phyloP scores from a whole-genome alignment of 2,113 vertebrate genomes.

The Ramphastos sulfuratus region DNA sequence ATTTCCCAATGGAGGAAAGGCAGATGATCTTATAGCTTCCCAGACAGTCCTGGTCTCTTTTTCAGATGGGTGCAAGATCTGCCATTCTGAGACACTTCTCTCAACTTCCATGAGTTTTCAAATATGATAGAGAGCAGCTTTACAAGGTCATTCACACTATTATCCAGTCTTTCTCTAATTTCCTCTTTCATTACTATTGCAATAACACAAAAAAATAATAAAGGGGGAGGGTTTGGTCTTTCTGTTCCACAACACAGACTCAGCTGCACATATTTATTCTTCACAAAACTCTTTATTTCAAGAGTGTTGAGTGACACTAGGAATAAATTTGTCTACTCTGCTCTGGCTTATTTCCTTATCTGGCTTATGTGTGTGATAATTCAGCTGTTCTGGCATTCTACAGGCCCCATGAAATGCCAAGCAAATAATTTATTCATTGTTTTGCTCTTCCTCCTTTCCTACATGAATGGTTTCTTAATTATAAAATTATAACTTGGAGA shows the following conservation, averaged over 20 bases:
- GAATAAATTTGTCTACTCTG: neutral
- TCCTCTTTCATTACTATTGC: neutral
- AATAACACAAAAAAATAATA: neutral
- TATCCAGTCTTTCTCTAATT: neutral
- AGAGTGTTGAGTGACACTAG: neutral
- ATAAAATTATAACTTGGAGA: neutral
- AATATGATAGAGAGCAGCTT: accelerated
- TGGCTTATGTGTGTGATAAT: neutral
- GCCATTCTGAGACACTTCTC: neutral
- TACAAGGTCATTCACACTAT: neutral
- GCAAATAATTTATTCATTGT: constrained; percentile 57
- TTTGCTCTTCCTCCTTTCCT: neutral
- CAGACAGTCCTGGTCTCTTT: neutral
- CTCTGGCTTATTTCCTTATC: neutral
- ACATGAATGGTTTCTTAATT: neutral
- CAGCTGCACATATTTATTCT: neutral
- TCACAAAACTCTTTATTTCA: neutral
- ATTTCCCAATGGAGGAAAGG: neutral
- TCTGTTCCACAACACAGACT: neutral
- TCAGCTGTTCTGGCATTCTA: constrained; percentile 9
- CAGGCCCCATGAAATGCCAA: neutral
- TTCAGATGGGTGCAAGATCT: neutral
- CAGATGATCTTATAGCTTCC: neutral
- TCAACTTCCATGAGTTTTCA: neutral
- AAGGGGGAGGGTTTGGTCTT: neutral